phyloP scores from a whole-genome alignment of 2,797 vertebrate species.

The Phrynocephalus vlangalii region DNA sequence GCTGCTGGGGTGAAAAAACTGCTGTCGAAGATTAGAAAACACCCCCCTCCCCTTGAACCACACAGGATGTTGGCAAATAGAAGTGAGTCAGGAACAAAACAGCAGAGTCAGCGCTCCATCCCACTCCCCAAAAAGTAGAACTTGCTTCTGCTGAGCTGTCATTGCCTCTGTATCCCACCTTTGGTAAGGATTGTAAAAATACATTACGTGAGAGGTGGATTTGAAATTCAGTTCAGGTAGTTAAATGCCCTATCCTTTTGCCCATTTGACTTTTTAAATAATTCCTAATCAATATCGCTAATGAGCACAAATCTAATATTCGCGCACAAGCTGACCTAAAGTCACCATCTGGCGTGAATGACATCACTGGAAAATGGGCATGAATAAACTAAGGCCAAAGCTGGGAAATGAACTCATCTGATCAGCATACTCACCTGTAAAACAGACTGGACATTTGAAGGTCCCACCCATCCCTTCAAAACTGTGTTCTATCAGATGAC shows the following conservation, averaged over 20 bases:
- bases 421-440: slow-evolving; percentile 86
- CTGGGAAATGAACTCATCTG: background rate
- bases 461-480: slow-evolving; percentile 99
- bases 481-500: slow-evolving; percentile 98
- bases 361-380: slow-evolving; percentile 34
- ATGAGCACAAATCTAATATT: slow-evolving; percentile 64
- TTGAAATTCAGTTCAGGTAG: slow-evolving; percentile 64
- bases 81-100: background rate
- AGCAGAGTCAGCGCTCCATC: background rate
- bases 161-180: slow-evolving; percentile 18
- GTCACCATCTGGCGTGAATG: background rate
- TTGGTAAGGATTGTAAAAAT: slow-evolving; percentile 53
- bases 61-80: background rate
- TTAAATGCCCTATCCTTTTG: slow-evolving; percentile 64
- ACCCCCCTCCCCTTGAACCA: background rate
- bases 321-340: slow-evolving; percentile 63
- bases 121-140: background rate
- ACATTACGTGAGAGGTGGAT: slow-evolving; percentile 38
- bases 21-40: background rate
- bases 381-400: background rate
- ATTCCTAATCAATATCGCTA: slow-evolving; percentile 70
- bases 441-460: slow-evolving; percentile 98
- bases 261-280: slow-evolving; percentile 53
- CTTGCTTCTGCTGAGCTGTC: background rate
- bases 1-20: background rate